Conservation (phyloP, 1,140 invertebrate species). For the Druon quercuslanigerum region DNA sequence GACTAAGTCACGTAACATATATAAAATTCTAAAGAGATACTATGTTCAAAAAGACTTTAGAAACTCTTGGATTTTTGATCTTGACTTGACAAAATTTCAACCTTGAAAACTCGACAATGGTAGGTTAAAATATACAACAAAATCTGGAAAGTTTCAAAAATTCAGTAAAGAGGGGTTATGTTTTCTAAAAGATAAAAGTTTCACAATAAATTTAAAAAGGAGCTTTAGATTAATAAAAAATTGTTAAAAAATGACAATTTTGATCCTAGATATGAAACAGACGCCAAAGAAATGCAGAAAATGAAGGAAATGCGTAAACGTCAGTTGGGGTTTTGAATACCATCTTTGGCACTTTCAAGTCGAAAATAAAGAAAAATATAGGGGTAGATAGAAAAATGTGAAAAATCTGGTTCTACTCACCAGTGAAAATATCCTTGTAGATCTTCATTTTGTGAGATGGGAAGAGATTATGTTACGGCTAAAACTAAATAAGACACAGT, state of each 20-base stretch:
- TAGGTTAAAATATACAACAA: too few relatives aligned
- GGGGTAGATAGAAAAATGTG: background rate
- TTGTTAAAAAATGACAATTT: background rate
- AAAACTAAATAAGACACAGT: slow-evolving; percentile 79
- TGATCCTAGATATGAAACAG: too few relatives aligned
- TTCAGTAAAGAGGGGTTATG: background rate
- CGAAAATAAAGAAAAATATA: slow-evolving; percentile 57
- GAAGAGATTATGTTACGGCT: slow-evolving; percentile 80
- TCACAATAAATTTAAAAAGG: background rate
- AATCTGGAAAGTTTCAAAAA: too few relatives aligned
- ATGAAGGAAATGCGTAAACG: slow-evolving; percentile 42
- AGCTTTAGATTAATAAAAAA: background rate
- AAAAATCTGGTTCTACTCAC: slow-evolving; percentile 76
- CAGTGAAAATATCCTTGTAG: slow-evolving; percentile 95
- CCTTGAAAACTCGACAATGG: too few relatives aligned
- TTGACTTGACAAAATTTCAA: too few relatives aligned
- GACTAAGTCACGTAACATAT: too few relatives aligned
- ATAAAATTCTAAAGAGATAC: too few relatives aligned
- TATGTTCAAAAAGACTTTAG: too few relatives aligned
- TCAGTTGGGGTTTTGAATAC: slow-evolving; percentile 34
- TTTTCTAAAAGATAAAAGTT: background rate
- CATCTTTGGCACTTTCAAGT: background rate
- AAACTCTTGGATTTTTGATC: too few relatives aligned
- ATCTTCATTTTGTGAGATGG: slow-evolving; percentile 93
- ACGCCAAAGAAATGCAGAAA: slow-evolving; percentile 4